Percentiles rank a stretch among this genome's conserved stretches.
These are phyloP conservation scores for Drosophila mercatorum DNA, from an alignment of 2,888 invertebrate species.

Conservation along the genomic window DNA sequence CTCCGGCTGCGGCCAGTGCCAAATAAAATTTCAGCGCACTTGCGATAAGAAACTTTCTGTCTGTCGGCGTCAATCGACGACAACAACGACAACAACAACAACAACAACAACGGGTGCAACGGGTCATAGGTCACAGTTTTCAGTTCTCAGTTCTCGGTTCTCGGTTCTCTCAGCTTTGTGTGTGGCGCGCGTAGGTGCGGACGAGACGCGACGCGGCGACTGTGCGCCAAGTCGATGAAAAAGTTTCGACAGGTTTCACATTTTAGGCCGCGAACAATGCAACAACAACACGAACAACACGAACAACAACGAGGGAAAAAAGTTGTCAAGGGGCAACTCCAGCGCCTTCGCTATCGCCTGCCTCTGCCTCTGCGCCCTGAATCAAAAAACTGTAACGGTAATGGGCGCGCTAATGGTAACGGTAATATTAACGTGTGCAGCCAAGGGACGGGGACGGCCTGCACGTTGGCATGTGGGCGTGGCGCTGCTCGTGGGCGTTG, in stretches of 20 bases:
- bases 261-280: slow-evolving; percentile 68
- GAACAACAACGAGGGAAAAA: background rate
- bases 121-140: slow-evolving; percentile 26
- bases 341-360: background rate
- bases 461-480: slow-evolving; percentile 15
- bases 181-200: slow-evolving; percentile 46
- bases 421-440: slow-evolving; percentile 27
- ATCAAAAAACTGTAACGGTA: slow-evolving; percentile 22
- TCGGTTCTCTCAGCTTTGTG: slow-evolving; percentile 27
- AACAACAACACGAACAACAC: slow-evolving; percentile 37
- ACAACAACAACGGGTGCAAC: slow-evolving; percentile 19
- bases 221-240: slow-evolving; percentile 60
- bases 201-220: slow-evolving; percentile 16
- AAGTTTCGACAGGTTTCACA: slow-evolving; percentile 72
- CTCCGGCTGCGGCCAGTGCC: slow-evolving; percentile 3
- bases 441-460: background rate
- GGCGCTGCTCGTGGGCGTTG: slow-evolving; percentile 6
- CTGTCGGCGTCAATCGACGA: slow-evolving; percentile 32
- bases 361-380: too few relatives aligned
- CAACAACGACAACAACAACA: slow-evolving; percentile 10
- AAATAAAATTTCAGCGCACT: slow-evolving; percentile 15
- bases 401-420: slow-evolving; percentile 40
- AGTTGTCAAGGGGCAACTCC: slow-evolving; percentile 15
- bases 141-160: slow-evolving; percentile 9
- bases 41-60: slow-evolving; percentile 42